Evolutionary conservation across 2,888 invertebrate species (phyloP).

Genomic region (Smittia sp.): DNA sequence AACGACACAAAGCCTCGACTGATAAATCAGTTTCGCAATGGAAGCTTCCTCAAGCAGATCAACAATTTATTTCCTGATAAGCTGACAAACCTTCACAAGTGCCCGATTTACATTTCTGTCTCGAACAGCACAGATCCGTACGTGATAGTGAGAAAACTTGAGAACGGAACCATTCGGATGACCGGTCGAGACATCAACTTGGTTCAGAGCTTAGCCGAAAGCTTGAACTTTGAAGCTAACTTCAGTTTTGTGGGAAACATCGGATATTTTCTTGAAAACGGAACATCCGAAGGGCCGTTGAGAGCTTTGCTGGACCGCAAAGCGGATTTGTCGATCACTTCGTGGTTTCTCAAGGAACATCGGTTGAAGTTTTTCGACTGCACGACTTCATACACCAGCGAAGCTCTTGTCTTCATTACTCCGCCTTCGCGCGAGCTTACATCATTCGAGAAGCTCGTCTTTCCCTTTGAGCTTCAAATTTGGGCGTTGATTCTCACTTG

Average conservation of each 20-base stretch:
- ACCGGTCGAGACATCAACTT: constrained; percentile 12
- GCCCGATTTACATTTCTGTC: neutral
- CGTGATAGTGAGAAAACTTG: neutral
- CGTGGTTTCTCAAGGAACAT: neutral
- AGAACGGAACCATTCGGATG: neutral
- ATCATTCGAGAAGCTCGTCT: constrained; percentile 1
- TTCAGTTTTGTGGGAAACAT: neutral
- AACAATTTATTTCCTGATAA: neutral
- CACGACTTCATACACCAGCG: constrained; percentile 9
- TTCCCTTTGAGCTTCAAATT: neutral
- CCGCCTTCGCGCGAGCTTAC: neutral
- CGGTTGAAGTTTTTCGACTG: constrained; percentile 16
- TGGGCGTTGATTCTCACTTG: constrained; percentile 14
- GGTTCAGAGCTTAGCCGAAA: neutral
- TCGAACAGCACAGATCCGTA: neutral
- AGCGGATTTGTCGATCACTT: constrained; percentile 1
- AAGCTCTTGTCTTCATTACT: neutral
- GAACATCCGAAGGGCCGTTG: neutral
- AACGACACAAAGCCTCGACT: neutral
- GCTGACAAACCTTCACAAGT: neutral
- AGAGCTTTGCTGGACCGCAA: neutral
- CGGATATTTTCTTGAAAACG: constrained; percentile 5
- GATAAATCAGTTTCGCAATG: neutral
- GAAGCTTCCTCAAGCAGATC: neutral
- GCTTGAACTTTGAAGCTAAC: constrained; percentile 2